These are phyloP conservation scores for Eulimnadia texana DNA, from an alignment of 1,140 invertebrate species.

Conservation along the genomic window DNA sequence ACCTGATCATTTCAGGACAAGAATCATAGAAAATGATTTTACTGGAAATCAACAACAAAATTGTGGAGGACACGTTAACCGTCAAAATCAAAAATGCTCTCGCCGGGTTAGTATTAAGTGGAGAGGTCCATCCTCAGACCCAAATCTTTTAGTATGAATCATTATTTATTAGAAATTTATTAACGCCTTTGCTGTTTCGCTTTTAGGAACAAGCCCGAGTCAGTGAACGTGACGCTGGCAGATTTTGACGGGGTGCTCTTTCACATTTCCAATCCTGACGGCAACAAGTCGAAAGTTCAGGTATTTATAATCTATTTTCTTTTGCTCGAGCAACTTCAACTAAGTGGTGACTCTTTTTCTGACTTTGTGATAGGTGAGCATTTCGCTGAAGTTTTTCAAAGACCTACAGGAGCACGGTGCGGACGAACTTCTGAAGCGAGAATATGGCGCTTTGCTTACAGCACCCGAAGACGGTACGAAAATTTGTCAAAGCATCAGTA, in stretches of 20 bases:
- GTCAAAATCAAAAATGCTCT: constrained; percentile 90
- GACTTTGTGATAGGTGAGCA: constrained; percentile 75
- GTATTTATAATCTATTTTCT: too few relatives aligned
- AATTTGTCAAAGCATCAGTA: constrained; percentile 13
- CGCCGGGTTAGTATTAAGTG: constrained; percentile 64
- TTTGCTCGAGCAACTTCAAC: constrained; percentile 36
- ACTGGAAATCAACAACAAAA: constrained; percentile 95
- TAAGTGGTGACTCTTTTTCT: constrained; percentile 12
- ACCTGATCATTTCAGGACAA: too few relatives aligned
- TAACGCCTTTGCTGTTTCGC: constrained; percentile 14
- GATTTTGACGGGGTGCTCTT: constrained; percentile 99
- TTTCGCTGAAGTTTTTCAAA: constrained; percentile 96
- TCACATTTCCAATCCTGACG: constrained; percentile 92
- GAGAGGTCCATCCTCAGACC: too few relatives aligned
- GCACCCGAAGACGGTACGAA: constrained; percentile 66
- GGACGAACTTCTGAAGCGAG: constrained; percentile 83
- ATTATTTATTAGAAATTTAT: too few relatives aligned
- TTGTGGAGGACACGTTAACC: constrained; percentile 87
- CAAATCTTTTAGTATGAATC: too few relatives aligned
- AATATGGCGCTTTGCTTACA: constrained; percentile 69
- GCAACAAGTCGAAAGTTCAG: constrained; percentile 91
- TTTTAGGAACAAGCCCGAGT: constrained; percentile 81
- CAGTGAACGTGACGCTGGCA: constrained; percentile 80
- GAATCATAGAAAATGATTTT: too few relatives aligned
- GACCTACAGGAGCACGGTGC: constrained; percentile 95